A percentile compares a stretch with the other conserved stretches of the same genome.
Evolutionary conservation across 1,140 invertebrate species (phyloP).

Genomic region (Lucilia sericata): DNA sequence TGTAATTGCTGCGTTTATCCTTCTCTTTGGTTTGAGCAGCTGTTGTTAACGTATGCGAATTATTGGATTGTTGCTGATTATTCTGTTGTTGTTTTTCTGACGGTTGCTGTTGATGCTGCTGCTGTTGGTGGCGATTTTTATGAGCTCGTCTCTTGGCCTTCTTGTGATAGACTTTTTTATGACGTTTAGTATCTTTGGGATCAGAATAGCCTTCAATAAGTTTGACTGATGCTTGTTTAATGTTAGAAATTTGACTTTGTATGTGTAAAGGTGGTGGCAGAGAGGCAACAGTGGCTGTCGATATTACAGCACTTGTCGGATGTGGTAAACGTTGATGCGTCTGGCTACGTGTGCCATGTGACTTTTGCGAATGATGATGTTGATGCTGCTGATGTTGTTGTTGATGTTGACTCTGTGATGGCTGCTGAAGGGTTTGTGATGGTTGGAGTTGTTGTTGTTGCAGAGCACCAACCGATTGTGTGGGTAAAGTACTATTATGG

Average conservation of each 20-base stretch:
- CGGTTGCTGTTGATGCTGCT: constrained; percentile 50
- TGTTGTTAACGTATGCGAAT: constrained; percentile 52
- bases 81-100: constrained; percentile 49
- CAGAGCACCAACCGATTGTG: constrained; percentile 41
- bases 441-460: constrained; percentile 52
- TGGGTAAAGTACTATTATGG: constrained; percentile 12
- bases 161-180: constrained; percentile 66
- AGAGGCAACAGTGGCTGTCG: constrained; percentile 1
- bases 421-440: constrained; percentile 41
- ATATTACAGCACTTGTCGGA: constrained; percentile 19
- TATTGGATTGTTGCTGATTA: constrained; percentile 52
- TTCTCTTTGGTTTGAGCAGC: constrained; percentile 23
- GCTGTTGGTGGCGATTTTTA: constrained; percentile 48
- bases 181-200: constrained; percentile 63
- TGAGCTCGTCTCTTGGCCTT: constrained; percentile 58
- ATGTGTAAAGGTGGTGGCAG: constrained; percentile 57
- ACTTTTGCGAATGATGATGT: constrained; percentile 53
- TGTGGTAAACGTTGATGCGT: constrained; percentile 46
- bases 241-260: constrained; percentile 51
- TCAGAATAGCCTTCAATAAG: constrained; percentile 66
- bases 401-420: constrained; percentile 37
- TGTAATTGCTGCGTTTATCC: constrained; percentile 63
- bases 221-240: constrained; percentile 65
- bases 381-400: constrained; percentile 50
- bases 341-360: constrained; percentile 48